Conservation (phyloP, 2,888 invertebrate genomes). For the Eucera pruinosa region DNA sequence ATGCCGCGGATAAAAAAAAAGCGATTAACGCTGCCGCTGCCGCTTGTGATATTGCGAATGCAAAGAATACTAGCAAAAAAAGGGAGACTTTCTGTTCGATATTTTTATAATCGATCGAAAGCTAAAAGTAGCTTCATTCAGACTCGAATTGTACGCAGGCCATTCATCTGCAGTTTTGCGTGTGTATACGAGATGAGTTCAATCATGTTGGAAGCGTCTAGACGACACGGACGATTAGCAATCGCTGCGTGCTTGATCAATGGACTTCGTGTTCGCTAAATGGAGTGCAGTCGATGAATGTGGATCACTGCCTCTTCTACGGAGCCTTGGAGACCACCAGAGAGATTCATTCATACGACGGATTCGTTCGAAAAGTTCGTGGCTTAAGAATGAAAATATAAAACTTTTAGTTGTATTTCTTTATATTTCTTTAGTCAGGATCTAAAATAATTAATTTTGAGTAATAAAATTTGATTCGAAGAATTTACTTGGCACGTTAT, state of each 20-base stretch:
- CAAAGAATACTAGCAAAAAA: not conserved
- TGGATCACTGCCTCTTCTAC: not conserved
- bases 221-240: conserved; percentile 77
- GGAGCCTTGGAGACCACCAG: conserved; percentile 61
- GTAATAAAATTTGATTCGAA: too few relatives aligned
- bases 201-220: conserved; percentile 70
- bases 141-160: not conserved
- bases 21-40: not conserved
- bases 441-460: too few relatives aligned
- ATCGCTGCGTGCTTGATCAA: conserved; percentile 71
- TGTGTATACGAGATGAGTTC: conserved; percentile 1
- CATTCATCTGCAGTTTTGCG: not conserved
- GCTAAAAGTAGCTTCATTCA: conserved; percentile 13
- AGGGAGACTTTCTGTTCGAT: not conserved
- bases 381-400: too few relatives aligned
- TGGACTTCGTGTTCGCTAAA: conserved; percentile 75
- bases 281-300: conserved; percentile 41
- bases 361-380: too few relatives aligned
- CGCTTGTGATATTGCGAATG: not conserved
- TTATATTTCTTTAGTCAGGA: too few relatives aligned
- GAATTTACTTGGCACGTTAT: too few relatives aligned
- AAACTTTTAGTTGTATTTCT: too few relatives aligned
- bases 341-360: conserved; percentile 21
- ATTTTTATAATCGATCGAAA: not conserved
- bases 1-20: not conserved